Evolutionary conservation across 1,140 invertebrate species (phyloP).

Genomic region (Spodoptera frugiperda): DNA sequence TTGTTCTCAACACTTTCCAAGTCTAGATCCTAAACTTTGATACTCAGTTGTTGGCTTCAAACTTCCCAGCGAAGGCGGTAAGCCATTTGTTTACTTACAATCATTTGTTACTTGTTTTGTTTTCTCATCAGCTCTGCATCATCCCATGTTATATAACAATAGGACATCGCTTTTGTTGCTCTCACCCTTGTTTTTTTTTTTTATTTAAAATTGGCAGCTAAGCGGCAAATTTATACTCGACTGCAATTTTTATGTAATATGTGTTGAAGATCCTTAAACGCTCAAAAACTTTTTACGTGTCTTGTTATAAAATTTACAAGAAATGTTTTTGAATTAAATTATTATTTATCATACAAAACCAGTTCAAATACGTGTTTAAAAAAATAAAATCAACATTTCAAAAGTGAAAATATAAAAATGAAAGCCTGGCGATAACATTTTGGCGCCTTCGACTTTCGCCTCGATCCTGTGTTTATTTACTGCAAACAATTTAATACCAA

Average conservation of each 20-base stretch:
- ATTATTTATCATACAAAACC: too few species aligned
- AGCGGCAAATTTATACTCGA: conserved; percentile 32
- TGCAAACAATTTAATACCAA: not conserved
- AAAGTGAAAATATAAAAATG: not conserved
- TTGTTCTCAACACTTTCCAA: conserved; percentile 53
- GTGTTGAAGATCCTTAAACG: not conserved
- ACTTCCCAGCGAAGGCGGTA: conserved; percentile 67
- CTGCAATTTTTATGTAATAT: not conserved
- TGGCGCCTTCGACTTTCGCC: conserved; percentile 12
- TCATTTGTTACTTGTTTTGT: conserved; percentile 51
- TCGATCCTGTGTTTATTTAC: not conserved
- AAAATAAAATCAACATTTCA: not conserved
- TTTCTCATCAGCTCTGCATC: conserved; percentile 49
- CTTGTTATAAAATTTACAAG: too few species aligned
- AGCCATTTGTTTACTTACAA: conserved; percentile 63
- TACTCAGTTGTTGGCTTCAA: conserved; percentile 52
- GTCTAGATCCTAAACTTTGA: conserved; percentile 58
- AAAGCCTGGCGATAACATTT: conserved; percentile 24
- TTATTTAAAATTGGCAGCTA: conserved; percentile 43
- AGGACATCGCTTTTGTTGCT: conserved; percentile 41
- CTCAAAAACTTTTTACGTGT: not conserved
- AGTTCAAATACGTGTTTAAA: not conserved
- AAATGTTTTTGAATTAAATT: too few species aligned
- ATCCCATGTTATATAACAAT: conserved; percentile 68
- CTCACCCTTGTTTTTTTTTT: conserved; percentile 34